These are phyloP conservation scores for Lanistes nyassanus DNA, from an alignment of 1,140 invertebrate genomes.

Conservation along the genomic window DNA sequence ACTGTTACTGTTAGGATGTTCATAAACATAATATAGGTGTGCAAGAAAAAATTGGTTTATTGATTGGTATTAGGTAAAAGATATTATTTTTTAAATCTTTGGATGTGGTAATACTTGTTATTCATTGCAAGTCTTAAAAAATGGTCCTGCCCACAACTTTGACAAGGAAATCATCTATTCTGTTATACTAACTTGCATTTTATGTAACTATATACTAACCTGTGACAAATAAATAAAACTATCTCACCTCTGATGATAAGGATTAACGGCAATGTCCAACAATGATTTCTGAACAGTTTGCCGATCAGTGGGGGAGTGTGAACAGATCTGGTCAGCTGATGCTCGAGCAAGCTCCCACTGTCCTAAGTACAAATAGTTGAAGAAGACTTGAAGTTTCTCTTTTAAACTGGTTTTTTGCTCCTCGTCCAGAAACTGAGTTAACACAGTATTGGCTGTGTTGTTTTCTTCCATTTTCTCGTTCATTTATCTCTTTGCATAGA, in stretches of 20 bases:
- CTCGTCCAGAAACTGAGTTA: constrained; percentile 32
- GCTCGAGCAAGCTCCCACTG: constrained; percentile 64
- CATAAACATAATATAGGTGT: too few relatives aligned
- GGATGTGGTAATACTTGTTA: too few relatives aligned
- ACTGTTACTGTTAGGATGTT: too few relatives aligned
- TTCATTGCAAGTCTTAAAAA: too few relatives aligned
- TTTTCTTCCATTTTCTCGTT: constrained; percentile 20
- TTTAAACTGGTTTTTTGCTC: constrained; percentile 43
- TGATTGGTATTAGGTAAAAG: too few relatives aligned
- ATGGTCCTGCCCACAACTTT: too few relatives aligned
- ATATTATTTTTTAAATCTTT: too few relatives aligned
- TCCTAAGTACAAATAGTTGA: constrained; percentile 61
- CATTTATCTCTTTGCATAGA: neutral
- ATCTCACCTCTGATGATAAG: constrained; percentile 53
- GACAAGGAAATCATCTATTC: too few relatives aligned
- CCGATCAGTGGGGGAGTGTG: neutral
- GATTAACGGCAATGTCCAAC: constrained; percentile 45
- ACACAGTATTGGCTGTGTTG: neutral
- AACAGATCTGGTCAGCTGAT: constrained; percentile 25
- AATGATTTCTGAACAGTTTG: constrained; percentile 33
- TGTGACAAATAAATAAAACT: too few relatives aligned
- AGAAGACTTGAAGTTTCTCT: constrained; percentile 57
- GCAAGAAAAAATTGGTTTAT: too few relatives aligned
- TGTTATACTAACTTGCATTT: too few relatives aligned
- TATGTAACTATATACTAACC: too few relatives aligned